Evolutionary conservation across 2,797 vertebrate genomes (phyloP).

Genomic region (Tangara arthus): DNA sequence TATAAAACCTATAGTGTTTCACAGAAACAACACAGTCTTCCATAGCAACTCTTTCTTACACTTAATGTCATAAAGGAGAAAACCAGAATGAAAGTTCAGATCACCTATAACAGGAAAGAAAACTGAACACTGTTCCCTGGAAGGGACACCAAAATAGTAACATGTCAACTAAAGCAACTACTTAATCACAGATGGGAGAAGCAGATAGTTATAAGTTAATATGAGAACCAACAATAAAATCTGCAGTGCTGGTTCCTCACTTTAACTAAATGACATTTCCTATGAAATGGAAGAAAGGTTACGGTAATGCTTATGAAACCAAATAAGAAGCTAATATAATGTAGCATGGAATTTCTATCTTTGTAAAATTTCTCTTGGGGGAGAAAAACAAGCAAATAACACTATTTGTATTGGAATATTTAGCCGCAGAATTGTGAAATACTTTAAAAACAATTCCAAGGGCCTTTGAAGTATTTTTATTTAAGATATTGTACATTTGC

Average conservation of each 20-base stretch:
- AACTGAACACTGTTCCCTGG: neutral
- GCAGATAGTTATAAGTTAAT: neutral
- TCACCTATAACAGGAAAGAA: neutral
- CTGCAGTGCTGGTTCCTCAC: neutral
- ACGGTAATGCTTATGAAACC: neutral
- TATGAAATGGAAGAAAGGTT: neutral
- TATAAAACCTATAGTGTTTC: neutral
- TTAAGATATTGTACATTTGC: neutral
- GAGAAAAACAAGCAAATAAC: neutral
- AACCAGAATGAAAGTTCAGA: neutral
- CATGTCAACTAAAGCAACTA: neutral
- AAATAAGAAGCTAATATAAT: neutral
- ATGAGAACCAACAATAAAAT: neutral
- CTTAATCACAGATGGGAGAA: neutral
- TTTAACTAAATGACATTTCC: neutral
- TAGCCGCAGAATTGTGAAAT: neutral
- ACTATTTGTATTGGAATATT: neutral
- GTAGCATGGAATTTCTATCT: neutral
- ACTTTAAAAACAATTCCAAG: neutral
- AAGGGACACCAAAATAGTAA: neutral
- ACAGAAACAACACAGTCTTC: neutral
- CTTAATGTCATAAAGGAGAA: neutral
- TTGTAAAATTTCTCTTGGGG: neutral
- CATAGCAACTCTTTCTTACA: neutral
- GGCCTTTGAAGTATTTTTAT: neutral